Evolutionary conservation across 92 coral and sea anemone genomes (phyloP).

Genomic region (Parazoanthus swiftii): DNA sequence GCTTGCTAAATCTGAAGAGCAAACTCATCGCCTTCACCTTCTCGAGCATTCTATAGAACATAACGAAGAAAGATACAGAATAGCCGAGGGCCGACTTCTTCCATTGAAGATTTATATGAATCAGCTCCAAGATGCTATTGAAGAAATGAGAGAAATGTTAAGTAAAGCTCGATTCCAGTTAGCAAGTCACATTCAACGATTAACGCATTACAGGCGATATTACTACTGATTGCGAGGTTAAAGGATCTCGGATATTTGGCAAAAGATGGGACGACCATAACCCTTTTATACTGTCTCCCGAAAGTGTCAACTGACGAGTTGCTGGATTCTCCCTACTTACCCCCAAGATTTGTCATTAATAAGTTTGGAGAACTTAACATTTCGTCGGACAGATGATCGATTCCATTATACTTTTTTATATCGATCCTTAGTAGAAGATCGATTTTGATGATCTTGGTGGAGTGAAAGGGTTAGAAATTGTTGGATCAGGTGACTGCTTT

Average conservation of each 20-base stretch:
- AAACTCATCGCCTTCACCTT: conserved; percentile 50
- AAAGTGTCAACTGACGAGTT: too few species aligned
- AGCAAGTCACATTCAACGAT: conserved; percentile 57
- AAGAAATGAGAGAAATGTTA: conserved; percentile 47
- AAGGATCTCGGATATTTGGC: too few species aligned
- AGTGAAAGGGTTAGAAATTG: not conserved
- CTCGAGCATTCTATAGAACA: conserved; percentile 65
- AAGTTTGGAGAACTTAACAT: too few species aligned
- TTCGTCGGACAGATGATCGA: too few species aligned
- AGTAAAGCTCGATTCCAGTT: conserved; percentile 52
- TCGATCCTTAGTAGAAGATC: too few species aligned
- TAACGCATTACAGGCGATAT: conserved; percentile 30
- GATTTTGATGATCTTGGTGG: too few species aligned
- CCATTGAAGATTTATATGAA: conserved; percentile 73
- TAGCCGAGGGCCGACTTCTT: conserved; percentile 70
- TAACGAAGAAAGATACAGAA: conserved; percentile 50
- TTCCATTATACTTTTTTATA: too few species aligned
- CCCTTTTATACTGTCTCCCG: not conserved
- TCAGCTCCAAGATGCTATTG: conserved; percentile 67
- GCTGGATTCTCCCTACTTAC: too few species aligned
- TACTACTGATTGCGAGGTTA: not conserved
- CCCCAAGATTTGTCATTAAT: too few species aligned
- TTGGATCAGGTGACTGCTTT: not conserved
- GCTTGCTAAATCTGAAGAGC: conserved; percentile 46
- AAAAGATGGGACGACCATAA: not conserved